phyloP scores from a whole-genome alignment of 2,113 vertebrate species.

The Macrotis lagotis region DNA sequence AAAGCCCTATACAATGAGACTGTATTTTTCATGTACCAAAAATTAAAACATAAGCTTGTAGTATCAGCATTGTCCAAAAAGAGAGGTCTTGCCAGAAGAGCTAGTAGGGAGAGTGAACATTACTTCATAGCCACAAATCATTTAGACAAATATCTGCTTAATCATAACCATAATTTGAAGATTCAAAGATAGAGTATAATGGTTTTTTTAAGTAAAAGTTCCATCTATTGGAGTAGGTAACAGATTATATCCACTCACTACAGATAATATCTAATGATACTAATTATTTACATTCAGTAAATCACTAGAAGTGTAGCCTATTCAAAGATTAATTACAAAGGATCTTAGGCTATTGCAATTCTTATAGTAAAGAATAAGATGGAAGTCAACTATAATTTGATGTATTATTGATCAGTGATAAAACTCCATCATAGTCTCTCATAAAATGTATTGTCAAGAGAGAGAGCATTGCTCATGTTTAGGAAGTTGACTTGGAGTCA shows the following conservation, averaged over 20 bases:
- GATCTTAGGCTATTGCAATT: neutral
- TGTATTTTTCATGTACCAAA: neutral
- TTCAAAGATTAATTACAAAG: neutral
- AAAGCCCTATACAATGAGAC: neutral
- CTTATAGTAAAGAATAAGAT: neutral
- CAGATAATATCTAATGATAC: neutral
- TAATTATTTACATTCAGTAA: neutral
- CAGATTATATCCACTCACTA: neutral
- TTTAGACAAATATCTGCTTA: neutral
- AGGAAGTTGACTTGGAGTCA: neutral
- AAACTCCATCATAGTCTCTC: neutral
- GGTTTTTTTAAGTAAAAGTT: neutral
- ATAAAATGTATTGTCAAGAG: neutral
- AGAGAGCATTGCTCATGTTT: neutral
- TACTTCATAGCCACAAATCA: neutral
- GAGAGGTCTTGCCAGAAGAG: neutral
- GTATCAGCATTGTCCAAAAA: neutral
- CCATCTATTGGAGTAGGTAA: neutral
- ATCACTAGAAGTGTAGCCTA: neutral
- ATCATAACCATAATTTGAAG: neutral
- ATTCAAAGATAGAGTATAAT: neutral
- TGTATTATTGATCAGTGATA: neutral
- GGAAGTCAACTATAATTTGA: neutral
- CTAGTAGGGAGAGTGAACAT: neutral
- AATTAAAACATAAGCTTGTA: neutral